A percentile compares a stretch with the other conserved stretches of the same genome.
Evolutionary conservation across 2,113 vertebrate genomes (phyloP).

Genomic region (Hydrochoerus hydrochaeris): DNA sequence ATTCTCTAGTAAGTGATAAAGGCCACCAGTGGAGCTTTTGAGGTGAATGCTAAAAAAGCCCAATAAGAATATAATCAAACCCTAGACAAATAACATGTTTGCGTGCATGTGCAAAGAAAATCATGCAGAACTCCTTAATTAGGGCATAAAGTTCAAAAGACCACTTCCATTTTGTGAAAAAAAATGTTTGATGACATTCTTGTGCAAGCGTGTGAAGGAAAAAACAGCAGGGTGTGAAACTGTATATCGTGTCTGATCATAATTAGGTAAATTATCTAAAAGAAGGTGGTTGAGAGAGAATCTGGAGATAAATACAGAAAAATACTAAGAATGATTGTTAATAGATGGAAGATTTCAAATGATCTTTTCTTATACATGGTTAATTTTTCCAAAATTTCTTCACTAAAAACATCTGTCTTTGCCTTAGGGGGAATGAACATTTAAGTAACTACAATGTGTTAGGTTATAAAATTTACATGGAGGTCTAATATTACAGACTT

Average conservation of each 20-base stretch:
- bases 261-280: slow-evolving; percentile 15
- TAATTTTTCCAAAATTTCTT: slow-evolving; percentile 34
- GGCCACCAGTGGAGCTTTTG: neutral
- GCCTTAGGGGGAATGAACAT: neutral
- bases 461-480: neutral
- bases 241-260: neutral
- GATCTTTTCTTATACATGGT: neutral
- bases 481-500: neutral
- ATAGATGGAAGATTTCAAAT: neutral
- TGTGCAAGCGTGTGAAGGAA: neutral
- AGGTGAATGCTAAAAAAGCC: neutral
- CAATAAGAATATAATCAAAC: neutral
- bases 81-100: slow-evolving; percentile 27
- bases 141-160: neutral
- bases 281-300: neutral
- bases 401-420: slow-evolving; percentile 42
- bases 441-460: neutral
- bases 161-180: neutral
- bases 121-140: neutral
- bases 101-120: neutral
- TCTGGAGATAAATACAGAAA: neutral
- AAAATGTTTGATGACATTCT: slow-evolving; percentile 24
- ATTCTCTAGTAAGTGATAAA: neutral
- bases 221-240: neutral
- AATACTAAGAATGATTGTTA: neutral